Percentiles rank a stretch among this genome's conserved stretches.
Conservation (phyloP, 2,888 invertebrate species). For the Xestia xanthographa region DNA sequence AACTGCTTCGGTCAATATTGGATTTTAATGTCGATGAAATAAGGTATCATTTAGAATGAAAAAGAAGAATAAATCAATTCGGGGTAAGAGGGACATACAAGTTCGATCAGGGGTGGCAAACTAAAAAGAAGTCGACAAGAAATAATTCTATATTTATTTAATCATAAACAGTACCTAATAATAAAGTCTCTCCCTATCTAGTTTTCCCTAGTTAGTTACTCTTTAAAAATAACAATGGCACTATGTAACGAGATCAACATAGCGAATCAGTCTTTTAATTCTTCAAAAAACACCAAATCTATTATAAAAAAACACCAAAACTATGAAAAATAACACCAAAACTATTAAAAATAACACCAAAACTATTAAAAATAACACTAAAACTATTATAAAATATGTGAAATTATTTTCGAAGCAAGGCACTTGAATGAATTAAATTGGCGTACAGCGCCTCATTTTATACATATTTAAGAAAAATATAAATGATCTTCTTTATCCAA, state of each 20-base stretch:
- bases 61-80: too few relatives aligned
- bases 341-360: not conserved
- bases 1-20: too few relatives aligned
- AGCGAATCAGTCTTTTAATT: not conserved
- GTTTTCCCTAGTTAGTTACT: too few relatives aligned
- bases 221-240: constrained; percentile 13
- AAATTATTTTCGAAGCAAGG: constrained; percentile 5
- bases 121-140: too few relatives aligned
- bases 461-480: constrained; percentile 8
- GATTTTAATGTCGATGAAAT: too few relatives aligned
- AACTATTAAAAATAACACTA: not conserved
- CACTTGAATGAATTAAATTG: constrained; percentile 9
- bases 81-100: too few relatives aligned
- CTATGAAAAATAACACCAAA: not conserved
- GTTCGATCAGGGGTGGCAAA: too few relatives aligned
- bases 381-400: not conserved
- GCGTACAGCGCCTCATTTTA: not conserved
- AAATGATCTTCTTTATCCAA: not conserved
- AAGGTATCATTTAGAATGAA: too few relatives aligned
- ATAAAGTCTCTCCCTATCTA: too few relatives aligned
- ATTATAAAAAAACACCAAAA: constrained; percentile 8
- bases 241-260: constrained; percentile 10
- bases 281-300: not conserved
- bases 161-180: too few relatives aligned
- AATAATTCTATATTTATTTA: too few relatives aligned